phyloP scores from a whole-genome alignment of 2,113 vertebrate species.

The Choloepus hoffmanni region DNA sequence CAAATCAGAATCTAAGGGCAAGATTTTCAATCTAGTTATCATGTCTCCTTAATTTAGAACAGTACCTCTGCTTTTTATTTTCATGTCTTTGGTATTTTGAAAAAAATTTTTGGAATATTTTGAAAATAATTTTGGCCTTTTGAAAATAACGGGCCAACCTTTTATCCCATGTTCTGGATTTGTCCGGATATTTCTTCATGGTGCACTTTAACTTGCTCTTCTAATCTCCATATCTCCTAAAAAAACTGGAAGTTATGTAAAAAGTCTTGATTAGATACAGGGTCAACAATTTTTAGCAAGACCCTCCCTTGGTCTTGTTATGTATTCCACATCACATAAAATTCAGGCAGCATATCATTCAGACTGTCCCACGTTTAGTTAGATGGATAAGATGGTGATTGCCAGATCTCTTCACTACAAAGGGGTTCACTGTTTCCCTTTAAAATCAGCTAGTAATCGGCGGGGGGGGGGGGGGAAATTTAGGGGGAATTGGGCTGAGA shows the following conservation, averaged over 20 bases:
- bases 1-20: not conserved
- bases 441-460: not conserved
- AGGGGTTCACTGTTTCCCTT: not conserved
- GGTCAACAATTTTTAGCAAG: not conserved
- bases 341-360: not conserved
- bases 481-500: too few relatives aligned
- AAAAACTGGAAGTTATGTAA: not conserved
- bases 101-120: not conserved
- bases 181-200: not conserved
- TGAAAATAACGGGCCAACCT: not conserved
- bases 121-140: not conserved
- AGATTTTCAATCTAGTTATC: not conserved
- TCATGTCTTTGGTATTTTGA: not conserved
- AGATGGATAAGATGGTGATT: not conserved
- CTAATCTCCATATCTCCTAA: not conserved
- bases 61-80: not conserved
- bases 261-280: not conserved
- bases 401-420: not conserved
- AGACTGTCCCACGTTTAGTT: not conserved
- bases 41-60: not conserved
- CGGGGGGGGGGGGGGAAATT: fast-evolving
- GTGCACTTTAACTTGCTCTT: not conserved
- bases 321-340: too few relatives aligned
- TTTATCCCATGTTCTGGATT: not conserved
- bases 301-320: not conserved